Evolutionary conservation across 2,888 invertebrate genomes (phyloP).

Genomic region (Diachrysia chrysitis): DNA sequence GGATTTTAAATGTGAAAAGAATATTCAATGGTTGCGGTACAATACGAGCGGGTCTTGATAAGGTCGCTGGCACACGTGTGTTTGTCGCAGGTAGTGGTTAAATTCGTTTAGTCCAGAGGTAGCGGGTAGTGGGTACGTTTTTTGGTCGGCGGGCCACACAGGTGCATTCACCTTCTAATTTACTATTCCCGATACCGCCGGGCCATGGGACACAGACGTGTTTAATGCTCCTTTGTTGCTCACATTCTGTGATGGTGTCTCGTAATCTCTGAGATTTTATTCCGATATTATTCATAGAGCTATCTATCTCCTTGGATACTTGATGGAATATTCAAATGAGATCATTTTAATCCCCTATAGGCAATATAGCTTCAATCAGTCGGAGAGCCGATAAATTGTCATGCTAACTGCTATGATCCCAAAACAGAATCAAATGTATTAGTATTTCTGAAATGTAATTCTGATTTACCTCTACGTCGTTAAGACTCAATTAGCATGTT

Average conservation of each 20-base stretch:
- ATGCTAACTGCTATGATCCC: neutral
- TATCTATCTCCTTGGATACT: conserved; percentile 29
- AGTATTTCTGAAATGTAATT: neutral
- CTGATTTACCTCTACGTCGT: neutral
- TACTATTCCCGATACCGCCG: conserved; percentile 84
- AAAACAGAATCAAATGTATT: neutral
- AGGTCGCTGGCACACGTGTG: conserved; percentile 61
- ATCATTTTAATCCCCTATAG: conserved; percentile 25
- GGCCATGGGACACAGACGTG: conserved; percentile 71
- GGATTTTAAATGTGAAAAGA: conserved; percentile 14
- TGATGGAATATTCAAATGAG: conserved; percentile 55
- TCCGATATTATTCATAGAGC: conserved; percentile 59
- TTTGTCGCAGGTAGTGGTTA: conserved; percentile 86
- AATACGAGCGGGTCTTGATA: conserved; percentile 28
- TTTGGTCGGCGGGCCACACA: conserved; percentile 85
- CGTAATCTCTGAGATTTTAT: conserved; percentile 62
- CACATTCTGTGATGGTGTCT: conserved; percentile 64
- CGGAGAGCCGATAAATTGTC: conserved; percentile 10
- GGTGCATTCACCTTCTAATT: conserved; percentile 85
- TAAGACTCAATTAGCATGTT: neutral
- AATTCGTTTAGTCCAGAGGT: conserved; percentile 87
- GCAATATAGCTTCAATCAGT: conserved; percentile 21
- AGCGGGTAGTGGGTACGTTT: conserved; percentile 87
- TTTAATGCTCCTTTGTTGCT: conserved; percentile 79
- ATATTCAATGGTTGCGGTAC: conserved; percentile 61